Percentiles rank a stretch among this genome's conserved stretches.
phyloP scores from a whole-genome alignment of 2,113 vertebrate genomes.

The Ranitomeya variabilis region DNA sequence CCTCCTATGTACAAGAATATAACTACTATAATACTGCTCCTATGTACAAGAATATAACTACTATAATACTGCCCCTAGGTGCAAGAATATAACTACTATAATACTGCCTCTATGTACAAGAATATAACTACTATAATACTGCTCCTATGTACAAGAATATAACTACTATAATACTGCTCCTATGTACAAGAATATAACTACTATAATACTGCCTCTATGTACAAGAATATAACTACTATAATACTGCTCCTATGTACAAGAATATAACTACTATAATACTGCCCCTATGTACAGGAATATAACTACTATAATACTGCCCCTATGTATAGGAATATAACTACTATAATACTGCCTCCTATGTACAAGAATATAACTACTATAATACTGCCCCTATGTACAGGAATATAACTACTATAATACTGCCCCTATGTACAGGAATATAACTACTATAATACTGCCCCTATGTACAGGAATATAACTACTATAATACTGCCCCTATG shows the following conservation, averaged over 20 bases:
- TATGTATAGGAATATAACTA: slow-evolving; percentile 3
- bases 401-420: slow-evolving; percentile 9
- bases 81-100: slow-evolving; percentile 6
- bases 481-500: not conserved
- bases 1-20: too few relatives aligned
- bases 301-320: slow-evolving; percentile 6
- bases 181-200: slow-evolving; percentile 15
- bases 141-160: not conserved
- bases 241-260: not conserved
- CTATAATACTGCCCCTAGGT: not conserved
- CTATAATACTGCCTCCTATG: not conserved
- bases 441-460: not conserved
- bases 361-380: not conserved
- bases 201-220: not conserved
- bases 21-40: not conserved
- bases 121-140: too few relatives aligned
- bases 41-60: slow-evolving; percentile 1
- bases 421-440: not conserved
- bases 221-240: slow-evolving; percentile 12
- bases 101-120: too few relatives aligned
- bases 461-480: not conserved
- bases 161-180: not conserved
- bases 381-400: not conserved
- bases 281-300: not conserved
- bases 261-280: not conserved